phyloP scores from a whole-genome alignment of 2,888 invertebrate genomes.

The Eupithecia subumbrata region DNA sequence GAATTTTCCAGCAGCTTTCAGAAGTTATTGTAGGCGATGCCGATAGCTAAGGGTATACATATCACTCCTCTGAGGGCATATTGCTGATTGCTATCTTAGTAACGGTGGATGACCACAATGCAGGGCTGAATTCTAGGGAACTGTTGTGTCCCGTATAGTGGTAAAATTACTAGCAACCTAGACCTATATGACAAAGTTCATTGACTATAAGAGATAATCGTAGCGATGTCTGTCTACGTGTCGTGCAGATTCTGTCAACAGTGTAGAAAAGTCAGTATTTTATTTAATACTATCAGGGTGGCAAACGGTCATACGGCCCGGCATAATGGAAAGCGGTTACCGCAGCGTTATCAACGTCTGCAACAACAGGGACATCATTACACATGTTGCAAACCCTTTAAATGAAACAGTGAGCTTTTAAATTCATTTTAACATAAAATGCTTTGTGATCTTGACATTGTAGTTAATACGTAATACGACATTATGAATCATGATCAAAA shows the following conservation, averaged over 20 bases:
- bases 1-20: conserved; percentile 30
- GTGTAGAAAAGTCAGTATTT: not conserved
- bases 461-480: not conserved
- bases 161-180: not conserved
- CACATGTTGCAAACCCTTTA: not conserved
- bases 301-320: not conserved
- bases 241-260: not conserved
- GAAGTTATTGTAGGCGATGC: conserved; percentile 33
- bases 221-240: not conserved
- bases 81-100: conserved; percentile 63
- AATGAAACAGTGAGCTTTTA: not conserved
- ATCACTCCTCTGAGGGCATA: conserved; percentile 51
- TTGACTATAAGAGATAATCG: not conserved
- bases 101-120: conserved; percentile 40
- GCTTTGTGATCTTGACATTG: not conserved
- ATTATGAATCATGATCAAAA: not conserved
- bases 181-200: not conserved
- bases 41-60: conserved; percentile 40
- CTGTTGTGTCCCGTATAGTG: not conserved
- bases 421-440: not conserved
- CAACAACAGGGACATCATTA: not conserved
- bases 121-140: conserved; percentile 1
- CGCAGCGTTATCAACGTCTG: not conserved
- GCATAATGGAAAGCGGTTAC: not conserved
- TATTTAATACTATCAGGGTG: not conserved